Base-by-base conservation (phyloP, 30 jellyfish, hydroid and myxozoan species). In the Kudoa iwatai region DNA sequence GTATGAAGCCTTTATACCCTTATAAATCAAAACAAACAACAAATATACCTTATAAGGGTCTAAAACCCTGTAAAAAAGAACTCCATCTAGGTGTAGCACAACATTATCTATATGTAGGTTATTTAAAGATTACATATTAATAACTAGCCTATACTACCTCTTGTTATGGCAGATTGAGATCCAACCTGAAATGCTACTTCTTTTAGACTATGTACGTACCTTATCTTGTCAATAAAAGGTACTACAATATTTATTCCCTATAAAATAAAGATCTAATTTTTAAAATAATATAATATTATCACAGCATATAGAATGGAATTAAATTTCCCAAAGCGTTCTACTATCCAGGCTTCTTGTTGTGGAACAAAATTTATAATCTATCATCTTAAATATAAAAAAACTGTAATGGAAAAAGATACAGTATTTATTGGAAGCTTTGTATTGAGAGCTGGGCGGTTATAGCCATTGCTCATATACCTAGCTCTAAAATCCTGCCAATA, bases 271-370 rank as follows among this genome's bases (percentile, higher is more conserved):
- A 0, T 11, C 0, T 30, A 30, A 30, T 30, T 30, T 25, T 11
- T 3, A 4, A 4, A 50, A 36, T 14, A 39, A 1, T 11, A 19
- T 4, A 0, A 24, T 21, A 24, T 65, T 9, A 28, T 53, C 20
- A 69, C 91, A 6, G 91, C 85, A 25, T 45, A 20, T 28, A 69
- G 35, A 10, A 82, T 60, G 34, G 44, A 38, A 34, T 69, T 48
- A 44, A 42, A 69, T 53, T 60, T 69, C 40, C 91, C 91, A 54
- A 69, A 69, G 38, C 91, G 43, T 49, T 69, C 91, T 3, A 69
- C 66, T 18, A 69, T 55, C 91, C 91, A 69, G 3, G 91, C 86
- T 33, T 69, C 91, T 60, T 69, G 91, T 34, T 69, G 91, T 20
- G 91, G 91, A 11, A 69, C 91, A 50, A 69, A 59, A 41, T 69